These are phyloP conservation scores for Bombus pascuorum DNA, from an alignment of 1,140 invertebrate genomes.

Conservation along the genomic window DNA sequence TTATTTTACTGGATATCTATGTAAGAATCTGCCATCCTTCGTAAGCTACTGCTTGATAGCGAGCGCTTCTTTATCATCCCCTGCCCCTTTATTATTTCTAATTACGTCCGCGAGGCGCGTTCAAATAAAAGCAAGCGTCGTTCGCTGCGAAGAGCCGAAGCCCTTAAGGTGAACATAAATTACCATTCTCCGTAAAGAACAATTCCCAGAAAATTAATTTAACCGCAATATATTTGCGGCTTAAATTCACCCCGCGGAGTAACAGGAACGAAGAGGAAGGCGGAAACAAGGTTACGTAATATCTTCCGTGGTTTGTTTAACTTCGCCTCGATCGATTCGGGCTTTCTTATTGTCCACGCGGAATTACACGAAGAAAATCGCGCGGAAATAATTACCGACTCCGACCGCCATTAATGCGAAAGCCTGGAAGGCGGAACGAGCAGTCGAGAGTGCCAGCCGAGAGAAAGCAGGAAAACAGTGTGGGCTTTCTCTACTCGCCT, in stretches of 20 bases:
- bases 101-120: neutral
- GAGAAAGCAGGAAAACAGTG: slow-evolving; percentile 1
- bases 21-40: no score
- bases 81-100: slow-evolving; percentile 5
- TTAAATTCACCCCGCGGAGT: neutral
- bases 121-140: slow-evolving; percentile 4
- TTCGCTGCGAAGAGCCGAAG: neutral
- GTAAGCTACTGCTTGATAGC: neutral
- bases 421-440: slow-evolving; percentile 40
- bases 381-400: slow-evolving; percentile 71
- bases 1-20: neutral
- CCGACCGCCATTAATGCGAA: slow-evolving; percentile 57
- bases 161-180: slow-evolving; percentile 30
- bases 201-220: slow-evolving; percentile 38
- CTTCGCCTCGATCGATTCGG: slow-evolving; percentile 30
- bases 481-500: neutral
- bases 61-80: neutral
- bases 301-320: slow-evolving; percentile 27
- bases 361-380: slow-evolving; percentile 68
- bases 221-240: slow-evolving; percentile 23
- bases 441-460: neutral
- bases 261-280: neutral
- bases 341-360: slow-evolving; percentile 43
- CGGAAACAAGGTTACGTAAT: slow-evolving; percentile 11
- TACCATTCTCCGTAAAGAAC: slow-evolving; percentile 15